Conservation (phyloP, 2,797 vertebrate species). For the Argya squamiceps region DNA sequence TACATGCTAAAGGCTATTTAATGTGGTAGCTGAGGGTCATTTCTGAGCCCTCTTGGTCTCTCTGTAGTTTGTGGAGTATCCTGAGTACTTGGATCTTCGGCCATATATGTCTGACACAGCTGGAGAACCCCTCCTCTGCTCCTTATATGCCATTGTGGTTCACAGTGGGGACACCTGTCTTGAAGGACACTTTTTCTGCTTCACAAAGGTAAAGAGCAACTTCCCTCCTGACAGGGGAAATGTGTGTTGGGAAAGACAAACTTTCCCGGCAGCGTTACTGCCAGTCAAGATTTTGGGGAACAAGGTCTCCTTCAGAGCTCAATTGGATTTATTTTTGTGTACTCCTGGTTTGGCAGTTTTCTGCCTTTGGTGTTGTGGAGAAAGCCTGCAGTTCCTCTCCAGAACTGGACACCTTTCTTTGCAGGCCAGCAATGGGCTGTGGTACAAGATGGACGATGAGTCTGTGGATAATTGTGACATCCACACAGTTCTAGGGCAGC, state of each 20-base stretch:
- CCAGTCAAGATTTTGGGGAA: background rate
- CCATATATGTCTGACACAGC: conserved; percentile 88
- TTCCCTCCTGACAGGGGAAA: background rate
- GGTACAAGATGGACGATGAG: background rate
- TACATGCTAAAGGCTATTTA: background rate
- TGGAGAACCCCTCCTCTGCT: conserved; percentile 85
- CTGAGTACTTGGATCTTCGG: conserved; percentile 85
- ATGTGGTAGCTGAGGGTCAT: background rate
- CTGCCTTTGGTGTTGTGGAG: background rate
- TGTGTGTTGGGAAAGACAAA: background rate
- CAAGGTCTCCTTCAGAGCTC: background rate
- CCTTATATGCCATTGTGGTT: conserved; percentile 89
- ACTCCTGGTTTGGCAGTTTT: background rate
- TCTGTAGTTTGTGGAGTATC: conserved; percentile 82
- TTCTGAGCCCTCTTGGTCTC: background rate
- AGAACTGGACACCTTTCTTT: background rate
- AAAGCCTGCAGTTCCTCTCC: background rate
- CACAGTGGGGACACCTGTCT: conserved; percentile 91
- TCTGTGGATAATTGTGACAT: background rate
- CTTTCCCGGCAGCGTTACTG: background rate
- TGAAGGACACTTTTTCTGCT: conserved; percentile 86
- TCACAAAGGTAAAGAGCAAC: conserved; percentile 88
- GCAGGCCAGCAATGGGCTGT: background rate
- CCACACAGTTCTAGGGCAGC: background rate
- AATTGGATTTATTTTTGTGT: background rate